phyloP scores from a whole-genome alignment of 2,113 vertebrate genomes.

The Piprites chloris region DNA sequence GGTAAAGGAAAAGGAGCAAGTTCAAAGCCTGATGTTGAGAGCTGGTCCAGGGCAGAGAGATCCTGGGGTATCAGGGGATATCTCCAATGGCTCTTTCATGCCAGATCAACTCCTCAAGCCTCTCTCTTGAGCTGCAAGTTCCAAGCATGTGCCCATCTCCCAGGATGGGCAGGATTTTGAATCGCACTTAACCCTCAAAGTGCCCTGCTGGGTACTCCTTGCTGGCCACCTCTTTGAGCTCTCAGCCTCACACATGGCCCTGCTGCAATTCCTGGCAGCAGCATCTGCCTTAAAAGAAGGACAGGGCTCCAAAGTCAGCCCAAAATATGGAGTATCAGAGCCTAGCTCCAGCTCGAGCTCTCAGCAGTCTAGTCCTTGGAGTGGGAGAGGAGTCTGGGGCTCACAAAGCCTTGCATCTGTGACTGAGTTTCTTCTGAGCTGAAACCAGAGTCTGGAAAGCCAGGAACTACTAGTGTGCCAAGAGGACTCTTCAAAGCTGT shows the following conservation, averaged over 20 bases:
- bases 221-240: not conserved
- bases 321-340: not conserved
- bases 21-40: not conserved
- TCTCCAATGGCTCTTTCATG: not conserved
- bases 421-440: not conserved
- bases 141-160: not conserved
- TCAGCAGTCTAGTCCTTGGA: not conserved
- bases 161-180: fast-evolving
- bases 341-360: not conserved
- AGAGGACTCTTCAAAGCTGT: not conserved
- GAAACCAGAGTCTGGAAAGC: not conserved
- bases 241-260: fast-evolving
- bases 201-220: not conserved
- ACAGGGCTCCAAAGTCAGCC: fast-evolving
- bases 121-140: not conserved
- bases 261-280: not conserved
- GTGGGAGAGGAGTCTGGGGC: not conserved
- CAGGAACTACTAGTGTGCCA: not conserved
- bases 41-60: not conserved
- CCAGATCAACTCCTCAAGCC: not conserved
- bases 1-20: not conserved
- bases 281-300: not conserved
- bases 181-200: fast-evolving
- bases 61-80: not conserved
- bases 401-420: not conserved